Conservation (phyloP, 2,797 vertebrate species). For the Tangara arthus region DNA sequence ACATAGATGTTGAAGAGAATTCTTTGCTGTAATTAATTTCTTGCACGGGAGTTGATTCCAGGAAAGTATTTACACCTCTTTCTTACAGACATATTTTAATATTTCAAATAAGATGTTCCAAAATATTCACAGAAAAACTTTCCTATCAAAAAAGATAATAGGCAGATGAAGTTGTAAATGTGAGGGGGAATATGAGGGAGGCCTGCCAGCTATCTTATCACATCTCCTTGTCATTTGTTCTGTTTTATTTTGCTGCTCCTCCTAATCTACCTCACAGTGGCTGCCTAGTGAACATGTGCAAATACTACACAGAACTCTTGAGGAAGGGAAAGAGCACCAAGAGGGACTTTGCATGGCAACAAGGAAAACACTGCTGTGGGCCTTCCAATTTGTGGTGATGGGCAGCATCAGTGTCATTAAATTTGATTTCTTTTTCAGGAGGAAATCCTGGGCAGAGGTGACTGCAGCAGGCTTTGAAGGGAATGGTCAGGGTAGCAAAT, state of each 20-base stretch:
- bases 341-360: not conserved
- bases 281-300: not conserved
- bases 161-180: not conserved
- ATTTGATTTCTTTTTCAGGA: not conserved
- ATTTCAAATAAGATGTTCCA: not conserved
- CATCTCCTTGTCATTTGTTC: not conserved
- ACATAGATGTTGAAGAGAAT: not conserved
- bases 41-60: not conserved
- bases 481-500: not conserved
- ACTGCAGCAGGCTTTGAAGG: not conserved
- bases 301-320: not conserved
- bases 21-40: constrained; percentile 13
- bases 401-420: not conserved
- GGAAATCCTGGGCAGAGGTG: not conserved
- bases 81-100: not conserved
- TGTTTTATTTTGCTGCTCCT: not conserved
- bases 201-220: not conserved
- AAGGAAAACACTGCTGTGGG: not conserved
- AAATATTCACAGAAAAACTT: not conserved
- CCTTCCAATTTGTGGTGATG: not conserved
- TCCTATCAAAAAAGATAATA: not conserved
- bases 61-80: not conserved
- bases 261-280: not conserved
- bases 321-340: not conserved
- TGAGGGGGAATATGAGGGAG: not conserved